Evolutionary conservation across 2,113 vertebrate species (phyloP), one percentile per base, ranked within the genome.

Genomic region (Ranitomeya variabilis): DNA sequence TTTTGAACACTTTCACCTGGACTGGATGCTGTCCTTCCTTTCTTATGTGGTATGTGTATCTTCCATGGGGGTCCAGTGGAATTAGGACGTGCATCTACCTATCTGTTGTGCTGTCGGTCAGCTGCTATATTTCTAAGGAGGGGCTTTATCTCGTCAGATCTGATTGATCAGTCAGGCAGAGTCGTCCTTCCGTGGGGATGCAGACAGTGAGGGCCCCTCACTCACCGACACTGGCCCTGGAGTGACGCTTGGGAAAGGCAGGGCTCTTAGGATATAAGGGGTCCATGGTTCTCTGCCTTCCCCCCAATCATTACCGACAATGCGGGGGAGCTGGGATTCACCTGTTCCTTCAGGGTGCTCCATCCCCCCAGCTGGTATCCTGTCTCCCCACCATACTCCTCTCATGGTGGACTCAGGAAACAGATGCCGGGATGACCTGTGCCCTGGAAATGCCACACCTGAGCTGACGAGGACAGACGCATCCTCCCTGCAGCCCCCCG

Each of bases 111-210:
- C n/a, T n/a, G n/a, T n/a, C n/a, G n/a, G n/a, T n/a, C n/a, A n/a
- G n/a, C n/a, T n/a, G n/a, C n/a, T n/a, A n/a, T n/a, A n/a, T n/a
- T n/a, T n/a, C n/a, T n/a, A n/a, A n/a, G n/a, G n/a, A 76, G 54
- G n/a, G 66, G 67, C 26, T 76, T 59, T 74, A 59, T 37, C 16
- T 74, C 11, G 6, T 37, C 16, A n/a, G 45, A 5, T 10, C 66
- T 31, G 67, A 86, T 86, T 21, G 84, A 37, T 86, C 69, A 76
- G 71, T 86, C 71, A 76, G 76, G 69, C 71, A 57, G 52, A 76
- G 73, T n/a, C 31, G 26, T 13, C 83, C n/a, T 1, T 52, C 60
- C 12, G 31, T 51, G 45, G 57, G 64, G 54, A 16, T 57, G 21
- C 77, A 6, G 52, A 45, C 37, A 6, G 19, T 45, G 59, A 4